These are phyloP conservation scores for Drosophila ohnishii DNA, from an alignment of 1,140 invertebrate species.

Conservation along the genomic window DNA sequence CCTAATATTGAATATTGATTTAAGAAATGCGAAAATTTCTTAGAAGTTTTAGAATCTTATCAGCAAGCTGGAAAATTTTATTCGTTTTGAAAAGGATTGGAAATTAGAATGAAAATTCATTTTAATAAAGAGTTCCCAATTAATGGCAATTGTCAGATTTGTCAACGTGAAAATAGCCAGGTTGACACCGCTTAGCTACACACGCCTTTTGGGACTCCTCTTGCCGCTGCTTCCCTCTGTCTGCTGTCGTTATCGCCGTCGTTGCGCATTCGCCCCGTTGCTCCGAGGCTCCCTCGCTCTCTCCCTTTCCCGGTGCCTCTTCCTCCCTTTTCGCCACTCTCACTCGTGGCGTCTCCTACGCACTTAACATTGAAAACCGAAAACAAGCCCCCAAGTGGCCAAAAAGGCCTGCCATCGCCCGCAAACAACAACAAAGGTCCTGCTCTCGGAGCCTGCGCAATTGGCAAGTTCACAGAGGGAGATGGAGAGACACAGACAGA, in stretches of 20 bases:
- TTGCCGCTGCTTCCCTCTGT: constrained; percentile 4
- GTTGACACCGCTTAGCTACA: constrained; percentile 22
- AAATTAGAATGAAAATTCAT: not conserved
- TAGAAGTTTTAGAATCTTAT: no score
- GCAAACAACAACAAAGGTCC: constrained; percentile 17
- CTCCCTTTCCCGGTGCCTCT: not conserved
- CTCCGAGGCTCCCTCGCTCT: constrained; percentile 15
- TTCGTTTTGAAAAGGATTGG: not conserved
- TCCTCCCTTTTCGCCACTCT: constrained; percentile 18
- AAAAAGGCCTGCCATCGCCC: constrained; percentile 57
- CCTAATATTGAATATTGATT: no score
- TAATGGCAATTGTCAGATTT: not conserved
- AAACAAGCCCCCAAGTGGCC: constrained; percentile 76
- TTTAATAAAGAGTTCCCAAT: not conserved
- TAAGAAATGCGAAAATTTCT: no score
- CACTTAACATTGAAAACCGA: constrained; percentile 80
- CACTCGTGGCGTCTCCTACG: constrained; percentile 55
- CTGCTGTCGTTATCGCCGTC: constrained; percentile 36
- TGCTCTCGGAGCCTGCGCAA: constrained; percentile 48
- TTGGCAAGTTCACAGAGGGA: constrained; percentile 9
- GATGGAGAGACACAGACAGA: not conserved
- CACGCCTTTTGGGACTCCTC: constrained; percentile 20
- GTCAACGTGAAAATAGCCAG: constrained; percentile 13
- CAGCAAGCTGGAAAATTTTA: not conserved
- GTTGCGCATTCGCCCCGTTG: constrained; percentile 46